Evolutionary conservation across 2,888 invertebrate genomes (phyloP), one percentile per base, ranked within the genome.

Genomic region (Plebejus anna): DNA sequence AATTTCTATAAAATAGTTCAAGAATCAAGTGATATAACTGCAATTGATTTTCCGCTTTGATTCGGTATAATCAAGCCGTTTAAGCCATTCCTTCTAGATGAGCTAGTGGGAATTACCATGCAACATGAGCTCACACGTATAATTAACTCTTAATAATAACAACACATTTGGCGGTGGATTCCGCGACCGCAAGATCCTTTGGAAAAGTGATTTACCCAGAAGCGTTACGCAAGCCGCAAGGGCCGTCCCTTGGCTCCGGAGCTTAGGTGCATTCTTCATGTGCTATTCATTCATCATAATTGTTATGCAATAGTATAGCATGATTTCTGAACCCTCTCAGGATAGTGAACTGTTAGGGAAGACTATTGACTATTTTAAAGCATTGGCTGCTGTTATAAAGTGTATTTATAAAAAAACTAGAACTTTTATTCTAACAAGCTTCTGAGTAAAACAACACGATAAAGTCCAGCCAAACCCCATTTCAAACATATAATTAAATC

Each of bases 141-240:
- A 66, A 32, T 66, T 32, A 32, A 4, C 66, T 66, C 13, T 66
- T 73, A 73, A 73, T 73, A 55, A 51, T 32, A 73, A 32, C 73
- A 73, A 55, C 73, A 73, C 73, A 73, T 73, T 73, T 73, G 73
- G 73, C 51, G 28, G 32, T 51, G 73, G 11, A 73, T 55, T 32
- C 47, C 32, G 11, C 73, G 32, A 55, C 73, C 73, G 73, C 73
- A 73, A 55, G 51, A 73, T 73, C 55, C 73, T 72, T 28, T 55
- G 73, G 51, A 51, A 55, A 73, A 73, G 28, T 55, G 16, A 32
- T 55, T 73, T 73, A 51, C 73, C 55, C 28, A 55, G 51, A 51
- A 73, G 38, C 4, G 42, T 51, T 73, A 13, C 66, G 66, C 66
- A 66, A 66, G 66, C 32, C 66, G 66, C 66, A 66, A 66, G 66